Evolutionary conservation across 30 jellyfish, hydroid and myxozoan genomes (phyloP), one percentile per base, ranked within the genome.

Genomic region (Aurelia sp.): DNA sequence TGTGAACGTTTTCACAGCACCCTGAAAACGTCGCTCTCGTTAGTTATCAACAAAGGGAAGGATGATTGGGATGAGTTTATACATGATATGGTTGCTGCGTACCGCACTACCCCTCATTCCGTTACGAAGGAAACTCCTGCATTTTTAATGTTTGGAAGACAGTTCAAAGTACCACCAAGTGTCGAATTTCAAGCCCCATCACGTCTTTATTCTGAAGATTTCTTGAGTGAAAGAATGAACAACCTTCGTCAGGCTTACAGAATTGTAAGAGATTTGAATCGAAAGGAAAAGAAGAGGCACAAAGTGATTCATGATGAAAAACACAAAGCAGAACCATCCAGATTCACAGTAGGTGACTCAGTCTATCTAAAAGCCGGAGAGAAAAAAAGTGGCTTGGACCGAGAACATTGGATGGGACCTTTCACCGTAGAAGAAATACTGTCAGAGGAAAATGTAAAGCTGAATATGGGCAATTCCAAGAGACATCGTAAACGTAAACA

Each of bases 91-190:
- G 72, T 72, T 8, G 62, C 44, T 17, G 83, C 83, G 38, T 72
- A 72, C 63, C 62, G 83, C 21, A 72, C 83, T 27, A 76, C 87
- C 58, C 87, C 87, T 0, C 87, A 57, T 60, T 17, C 75, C 18
- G 72, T 76, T 17, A 76, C 87, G 5, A 58, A 76, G 61, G 76
- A 76, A n/a, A 3, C 87, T 27, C 87, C 87, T 20, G 72, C 75
- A n/a, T 76, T 55, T 73, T 53, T 76, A 58, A 76, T 76, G 87
- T 48, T 60, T 62, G 87, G 77, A 27, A 59, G 87, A 16, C 63
- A 76, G 40, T 60, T 76, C 40, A 55, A 21, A 58, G 74, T 60
- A 60, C 52, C 87, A 73, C 75, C 76, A 59, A 53, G 83, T 31
- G 83, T 53, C 13, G 55, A 44, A 35, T 13, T 72, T 47, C 62